A percentile compares a stretch with the other conserved stretches of the same genome.
phyloP scores from a whole-genome alignment of 2,113 vertebrate genomes.

The Zosterops hypoxanthus region DNA sequence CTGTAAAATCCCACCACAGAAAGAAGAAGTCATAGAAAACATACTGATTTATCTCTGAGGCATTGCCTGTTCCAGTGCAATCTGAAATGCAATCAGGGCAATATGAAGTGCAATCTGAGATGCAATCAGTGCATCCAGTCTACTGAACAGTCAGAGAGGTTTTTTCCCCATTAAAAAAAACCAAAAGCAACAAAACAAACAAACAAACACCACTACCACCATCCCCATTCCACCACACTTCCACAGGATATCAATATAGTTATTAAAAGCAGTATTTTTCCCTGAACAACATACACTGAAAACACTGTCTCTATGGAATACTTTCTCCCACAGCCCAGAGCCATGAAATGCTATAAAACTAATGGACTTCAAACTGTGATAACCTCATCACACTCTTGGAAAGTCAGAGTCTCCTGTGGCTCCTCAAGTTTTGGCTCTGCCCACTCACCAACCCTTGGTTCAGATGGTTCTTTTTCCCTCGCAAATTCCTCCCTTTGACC shows the following conservation, averaged over 20 bases:
- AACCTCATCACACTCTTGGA: background rate
- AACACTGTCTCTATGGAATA: background rate
- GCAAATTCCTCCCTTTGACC: background rate
- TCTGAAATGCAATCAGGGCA: no score
- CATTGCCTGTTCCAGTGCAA: background rate
- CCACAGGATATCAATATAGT: background rate
- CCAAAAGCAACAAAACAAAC: background rate
- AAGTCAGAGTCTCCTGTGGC: background rate
- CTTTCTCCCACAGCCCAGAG: background rate
- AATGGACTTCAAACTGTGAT: background rate
- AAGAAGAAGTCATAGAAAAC: background rate
- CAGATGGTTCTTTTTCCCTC: background rate
- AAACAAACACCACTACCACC: background rate
- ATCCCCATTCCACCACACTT: background rate
- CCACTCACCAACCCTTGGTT: background rate
- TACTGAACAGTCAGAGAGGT: background rate
- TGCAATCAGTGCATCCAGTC: background rate
- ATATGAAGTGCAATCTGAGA: no score
- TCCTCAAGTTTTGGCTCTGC: background rate
- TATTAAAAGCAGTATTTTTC: background rate
- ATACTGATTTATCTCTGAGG: background rate
- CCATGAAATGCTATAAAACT: background rate
- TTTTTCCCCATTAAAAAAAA: no score
- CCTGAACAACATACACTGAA: background rate
- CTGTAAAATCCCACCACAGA: background rate